phyloP scores from a whole-genome alignment of 2,113 vertebrate genomes.

The Macroglossus sobrinus region DNA sequence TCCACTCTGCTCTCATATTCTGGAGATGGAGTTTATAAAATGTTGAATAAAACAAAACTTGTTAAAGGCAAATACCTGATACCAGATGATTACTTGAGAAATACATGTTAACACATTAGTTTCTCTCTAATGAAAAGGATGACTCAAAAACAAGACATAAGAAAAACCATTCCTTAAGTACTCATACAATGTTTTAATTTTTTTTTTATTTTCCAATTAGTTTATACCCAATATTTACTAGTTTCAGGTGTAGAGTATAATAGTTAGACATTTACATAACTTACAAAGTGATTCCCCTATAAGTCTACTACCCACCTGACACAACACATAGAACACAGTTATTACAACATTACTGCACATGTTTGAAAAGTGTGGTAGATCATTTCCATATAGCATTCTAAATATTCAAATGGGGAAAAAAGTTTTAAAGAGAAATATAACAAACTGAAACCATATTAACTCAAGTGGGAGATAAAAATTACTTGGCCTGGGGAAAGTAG shows the following conservation, averaged over 20 bases:
- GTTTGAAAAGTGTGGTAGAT: background rate
- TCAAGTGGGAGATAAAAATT: background rate
- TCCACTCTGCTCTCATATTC: background rate
- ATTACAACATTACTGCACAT: background rate
- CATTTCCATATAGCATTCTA: background rate
- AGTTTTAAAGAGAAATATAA: background rate
- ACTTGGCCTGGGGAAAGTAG: background rate
- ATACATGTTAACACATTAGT: slow-evolving; percentile 8
- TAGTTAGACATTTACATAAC: background rate
- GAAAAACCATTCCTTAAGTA: background rate
- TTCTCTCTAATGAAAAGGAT: background rate
- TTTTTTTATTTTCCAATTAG: background rate
- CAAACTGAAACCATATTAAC: background rate
- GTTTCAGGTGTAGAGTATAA: background rate
- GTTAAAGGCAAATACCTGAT: background rate
- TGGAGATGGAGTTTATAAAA: background rate
- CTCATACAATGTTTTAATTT: background rate
- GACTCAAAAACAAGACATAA: background rate
- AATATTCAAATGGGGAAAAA: background rate
- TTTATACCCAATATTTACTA: background rate
- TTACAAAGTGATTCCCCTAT: background rate
- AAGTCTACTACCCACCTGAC: background rate
- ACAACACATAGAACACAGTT: background rate
- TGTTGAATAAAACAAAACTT: background rate
- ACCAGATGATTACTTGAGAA: background rate